These are phyloP conservation scores for Eurystomus gularis DNA, from an alignment of 2,113 vertebrate species.

Conservation along the genomic window DNA sequence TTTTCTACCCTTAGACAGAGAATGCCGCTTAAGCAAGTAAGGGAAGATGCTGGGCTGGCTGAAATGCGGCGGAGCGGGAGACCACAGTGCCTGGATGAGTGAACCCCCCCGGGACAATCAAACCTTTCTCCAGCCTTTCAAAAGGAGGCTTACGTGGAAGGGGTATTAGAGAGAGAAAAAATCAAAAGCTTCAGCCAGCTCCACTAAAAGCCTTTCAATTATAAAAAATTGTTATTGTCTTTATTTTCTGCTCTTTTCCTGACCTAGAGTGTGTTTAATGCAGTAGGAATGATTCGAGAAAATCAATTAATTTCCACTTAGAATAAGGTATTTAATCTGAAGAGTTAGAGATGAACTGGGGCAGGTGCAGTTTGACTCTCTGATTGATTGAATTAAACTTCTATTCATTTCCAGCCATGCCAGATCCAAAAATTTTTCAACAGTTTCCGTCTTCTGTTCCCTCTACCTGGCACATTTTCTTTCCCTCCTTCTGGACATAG, in stretches of 20 bases:
- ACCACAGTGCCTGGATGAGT: not conserved
- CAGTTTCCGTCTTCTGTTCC: not conserved
- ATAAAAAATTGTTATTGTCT: constrained; percentile 7
- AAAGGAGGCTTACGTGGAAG: not conserved
- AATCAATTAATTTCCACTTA: constrained; percentile 65
- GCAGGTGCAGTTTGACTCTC: constrained; percentile 41
- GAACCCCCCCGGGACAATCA: not conserved
- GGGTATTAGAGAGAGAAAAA: not conserved
- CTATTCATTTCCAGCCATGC: constrained; percentile 24
- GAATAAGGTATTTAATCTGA: constrained; percentile 52
- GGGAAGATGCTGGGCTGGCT: not conserved
- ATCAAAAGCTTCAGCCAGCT: not conserved
- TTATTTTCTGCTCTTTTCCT: constrained; percentile 33
- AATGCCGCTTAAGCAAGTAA: not conserved
- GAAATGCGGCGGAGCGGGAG: accelerated
- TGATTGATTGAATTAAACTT: constrained; percentile 40
- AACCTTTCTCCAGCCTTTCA: not conserved
- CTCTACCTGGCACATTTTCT: not conserved
- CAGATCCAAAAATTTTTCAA: not conserved
- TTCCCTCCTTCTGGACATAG: not conserved
- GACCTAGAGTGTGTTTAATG: constrained; percentile 29
- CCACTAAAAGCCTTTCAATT: constrained; percentile 16
- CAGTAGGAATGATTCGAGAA: constrained; percentile 12
- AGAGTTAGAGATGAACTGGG: constrained; percentile 33
- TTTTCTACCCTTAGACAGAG: not conserved